Evolutionary conservation across 2,888 invertebrate species (phyloP).

Genomic region (Holacanthella duospinosa): DNA sequence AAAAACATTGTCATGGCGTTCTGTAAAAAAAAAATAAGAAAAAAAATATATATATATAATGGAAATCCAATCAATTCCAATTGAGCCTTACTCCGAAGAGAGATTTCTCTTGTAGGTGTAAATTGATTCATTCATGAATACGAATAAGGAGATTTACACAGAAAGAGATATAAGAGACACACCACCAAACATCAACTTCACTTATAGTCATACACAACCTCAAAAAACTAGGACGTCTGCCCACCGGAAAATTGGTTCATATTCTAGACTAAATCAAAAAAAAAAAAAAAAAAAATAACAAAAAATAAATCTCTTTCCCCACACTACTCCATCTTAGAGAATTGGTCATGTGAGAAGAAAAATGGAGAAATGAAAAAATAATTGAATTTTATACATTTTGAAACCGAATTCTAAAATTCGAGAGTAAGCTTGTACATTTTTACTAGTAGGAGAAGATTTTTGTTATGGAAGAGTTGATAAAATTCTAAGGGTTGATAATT

Average conservation of each 20-base stretch:
- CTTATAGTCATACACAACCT: background rate
- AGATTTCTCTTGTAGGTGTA: background rate
- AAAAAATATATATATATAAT: no score
- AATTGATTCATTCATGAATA: constrained; percentile 5
- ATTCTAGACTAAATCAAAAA: background rate
- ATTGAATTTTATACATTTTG: no score
- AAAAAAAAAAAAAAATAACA: background rate
- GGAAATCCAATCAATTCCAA: background rate
- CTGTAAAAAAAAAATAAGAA: constrained; percentile 25
- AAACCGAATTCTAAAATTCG: no score
- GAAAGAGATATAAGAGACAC: background rate
- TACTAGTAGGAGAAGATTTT: no score
- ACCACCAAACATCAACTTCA: background rate
- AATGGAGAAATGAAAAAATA: background rate
- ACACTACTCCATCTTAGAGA: background rate
- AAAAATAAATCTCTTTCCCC: no score
- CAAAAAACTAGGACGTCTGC: background rate
- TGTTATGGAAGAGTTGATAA: no score
- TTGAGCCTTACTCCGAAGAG: background rate
- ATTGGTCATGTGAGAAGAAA: background rate
- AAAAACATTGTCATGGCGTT: constrained; percentile 40
- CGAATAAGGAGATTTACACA: constrained; percentile 3
- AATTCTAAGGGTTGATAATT: no score
- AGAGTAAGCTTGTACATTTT: no score
- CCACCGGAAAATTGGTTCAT: background rate